These are phyloP conservation scores for Gymnodraco acuticeps DNA, from an alignment of 2,797 vertebrate species.

Conservation along the genomic window DNA sequence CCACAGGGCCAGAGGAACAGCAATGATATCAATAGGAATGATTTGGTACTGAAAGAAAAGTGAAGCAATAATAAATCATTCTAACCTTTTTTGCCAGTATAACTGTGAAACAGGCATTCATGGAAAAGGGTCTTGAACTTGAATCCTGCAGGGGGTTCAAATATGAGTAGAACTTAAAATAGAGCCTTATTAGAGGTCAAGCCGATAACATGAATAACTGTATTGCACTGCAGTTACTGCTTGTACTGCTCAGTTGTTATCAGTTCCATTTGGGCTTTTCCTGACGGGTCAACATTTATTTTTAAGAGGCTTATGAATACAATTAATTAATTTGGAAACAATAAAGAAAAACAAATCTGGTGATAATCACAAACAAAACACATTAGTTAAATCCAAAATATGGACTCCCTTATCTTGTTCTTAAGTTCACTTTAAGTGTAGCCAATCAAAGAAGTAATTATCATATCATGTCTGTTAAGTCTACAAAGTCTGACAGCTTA, in stretches of 20 bases:
- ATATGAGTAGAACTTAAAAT: neutral
- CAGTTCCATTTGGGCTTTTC: neutral
- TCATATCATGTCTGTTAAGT: neutral
- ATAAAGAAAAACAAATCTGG: neutral
- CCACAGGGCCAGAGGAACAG: too few relatives aligned
- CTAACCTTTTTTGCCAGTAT: neutral
- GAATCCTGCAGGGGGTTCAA: neutral
- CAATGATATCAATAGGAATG: too few relatives aligned
- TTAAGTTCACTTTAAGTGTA: neutral
- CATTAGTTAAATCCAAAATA: constrained; percentile 3
- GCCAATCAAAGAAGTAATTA: neutral
- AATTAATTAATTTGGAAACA: neutral
- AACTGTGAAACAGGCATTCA: neutral
- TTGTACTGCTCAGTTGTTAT: neutral
- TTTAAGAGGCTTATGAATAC: neutral
- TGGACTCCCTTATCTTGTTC: too few relatives aligned
- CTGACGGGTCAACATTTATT: neutral
- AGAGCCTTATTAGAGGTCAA: neutral
- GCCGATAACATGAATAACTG: neutral
- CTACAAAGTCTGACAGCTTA: neutral
- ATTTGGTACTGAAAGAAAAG: neutral
- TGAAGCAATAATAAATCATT: neutral
- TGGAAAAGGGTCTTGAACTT: too few relatives aligned
- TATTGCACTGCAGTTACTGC: neutral
- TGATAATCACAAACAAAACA: neutral